Evolutionary conservation across 2,113 vertebrate species (phyloP), one percentile per base, ranked within the genome.

Genomic region (Manacus vitellinus): DNA sequence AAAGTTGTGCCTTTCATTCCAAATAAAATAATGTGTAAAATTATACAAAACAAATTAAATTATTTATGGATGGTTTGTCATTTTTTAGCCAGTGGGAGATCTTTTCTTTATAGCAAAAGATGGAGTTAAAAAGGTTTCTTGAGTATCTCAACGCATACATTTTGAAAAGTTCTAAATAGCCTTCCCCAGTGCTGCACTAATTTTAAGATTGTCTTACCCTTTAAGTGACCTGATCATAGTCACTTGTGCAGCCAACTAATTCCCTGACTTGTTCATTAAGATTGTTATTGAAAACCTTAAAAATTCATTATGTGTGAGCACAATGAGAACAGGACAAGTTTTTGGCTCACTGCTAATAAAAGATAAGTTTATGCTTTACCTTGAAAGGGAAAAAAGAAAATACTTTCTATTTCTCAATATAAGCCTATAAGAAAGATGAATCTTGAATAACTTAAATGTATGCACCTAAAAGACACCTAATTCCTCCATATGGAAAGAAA

Each of bases 241-340:
- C 72, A 93, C 46, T 95, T 87, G 39, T n/a, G 72, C 22, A 86
- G 88, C 82, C 91, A 94, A 92, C 81, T 88, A 93, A 90, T 96
- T 97, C 95, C 86, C 86, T 91, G 75, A 82, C 94, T 97, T 92
- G 59, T 96, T 97, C 90, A 92, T 97, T 96, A 96, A 95, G 88
- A 90, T 90, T 95, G 95, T 92, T 89, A 93, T 79, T 96, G 95
- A 94, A 95, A 95, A 94, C 78, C 35, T 72, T 77, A 94, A 93
- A 95, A 97, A 96, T 91, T 94, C 94, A 97, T 97, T 95, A 97
- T 84, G 95, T 95, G 93, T 92, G 56, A 97, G 33, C 58, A 78
- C 72, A 91, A 33, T 46, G 80, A 89, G 63, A 92, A 85, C 43
- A 73, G 31, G 92, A 95, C 88, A 95, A 86, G 61, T 90, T 96